Evolutionary conservation across 2,888 invertebrate genomes (phyloP).

Genomic region (Eulithis testata): DNA sequence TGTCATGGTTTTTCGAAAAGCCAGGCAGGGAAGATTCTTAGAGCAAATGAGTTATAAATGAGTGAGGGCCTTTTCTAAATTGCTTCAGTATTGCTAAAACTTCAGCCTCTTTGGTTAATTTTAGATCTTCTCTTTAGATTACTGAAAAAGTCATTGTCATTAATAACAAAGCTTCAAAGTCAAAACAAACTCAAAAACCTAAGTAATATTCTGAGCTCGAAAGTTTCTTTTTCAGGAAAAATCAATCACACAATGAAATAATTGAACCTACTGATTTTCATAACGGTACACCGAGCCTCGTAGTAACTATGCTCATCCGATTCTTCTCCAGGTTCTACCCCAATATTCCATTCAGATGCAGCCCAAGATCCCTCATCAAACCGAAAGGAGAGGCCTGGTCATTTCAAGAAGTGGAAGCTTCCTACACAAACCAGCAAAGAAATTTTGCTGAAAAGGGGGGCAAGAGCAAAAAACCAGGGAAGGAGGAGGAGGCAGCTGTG

Average conservation of each 20-base stretch:
- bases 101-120: no score
- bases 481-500: slow-evolving; percentile 11
- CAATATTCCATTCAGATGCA: slow-evolving; percentile 25
- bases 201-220: no score
- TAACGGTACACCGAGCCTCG: not conserved
- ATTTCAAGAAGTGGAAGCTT: slow-evolving; percentile 18
- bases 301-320: slow-evolving; percentile 23
- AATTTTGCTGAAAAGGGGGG: slow-evolving; percentile 17
- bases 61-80: no score
- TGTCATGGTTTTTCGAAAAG: no score
- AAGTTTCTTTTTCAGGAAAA: not conserved
- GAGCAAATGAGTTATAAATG: no score
- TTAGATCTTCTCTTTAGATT: no score
- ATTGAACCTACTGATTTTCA: not conserved
- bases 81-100: no score
- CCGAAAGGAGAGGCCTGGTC: slow-evolving; percentile 13
- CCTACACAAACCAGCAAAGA: slow-evolving; percentile 5
- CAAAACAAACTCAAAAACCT: no score
- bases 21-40: no score
- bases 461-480: slow-evolving; percentile 34
- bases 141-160: no score
- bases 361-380: slow-evolving; percentile 19
- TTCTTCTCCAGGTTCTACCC: slow-evolving; percentile 23
- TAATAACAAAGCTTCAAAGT: no score
- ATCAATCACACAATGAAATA: slow-evolving; percentile 7